A percentile compares a stretch with the other conserved stretches of the same genome.
Conservation (phyloP, 2,797 vertebrate genomes). For the Malacoraja senta region DNA sequence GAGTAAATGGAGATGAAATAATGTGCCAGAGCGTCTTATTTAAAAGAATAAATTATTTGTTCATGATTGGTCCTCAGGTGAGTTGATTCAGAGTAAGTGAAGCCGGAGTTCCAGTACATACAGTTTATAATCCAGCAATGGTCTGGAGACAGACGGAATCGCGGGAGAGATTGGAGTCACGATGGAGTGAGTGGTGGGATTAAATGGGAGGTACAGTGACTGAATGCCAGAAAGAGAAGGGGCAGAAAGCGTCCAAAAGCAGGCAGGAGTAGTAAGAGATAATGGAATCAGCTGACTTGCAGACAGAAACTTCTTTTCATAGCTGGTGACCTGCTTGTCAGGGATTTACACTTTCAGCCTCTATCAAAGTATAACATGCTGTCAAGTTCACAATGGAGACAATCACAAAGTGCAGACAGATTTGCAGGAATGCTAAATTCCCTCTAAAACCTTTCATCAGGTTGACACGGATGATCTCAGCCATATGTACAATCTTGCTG, state of each 20-base stretch:
- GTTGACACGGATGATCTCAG: neutral
- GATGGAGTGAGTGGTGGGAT: neutral
- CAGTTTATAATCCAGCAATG: neutral
- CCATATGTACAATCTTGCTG: neutral
- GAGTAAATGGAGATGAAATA: neutral
- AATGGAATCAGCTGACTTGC: neutral
- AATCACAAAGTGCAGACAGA: neutral
- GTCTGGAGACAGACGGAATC: neutral
- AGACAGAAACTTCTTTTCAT: neutral
- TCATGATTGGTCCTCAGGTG: neutral
- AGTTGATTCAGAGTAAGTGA: neutral
- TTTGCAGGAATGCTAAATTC: neutral
- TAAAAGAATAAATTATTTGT: neutral
- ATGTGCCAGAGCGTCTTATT: neutral
- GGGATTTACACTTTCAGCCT: neutral
- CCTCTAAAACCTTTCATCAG: neutral
- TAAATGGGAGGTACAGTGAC: neutral
- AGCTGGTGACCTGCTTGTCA: neutral
- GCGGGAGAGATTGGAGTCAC: neutral
- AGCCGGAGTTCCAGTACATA: neutral
- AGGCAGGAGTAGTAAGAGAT: neutral
- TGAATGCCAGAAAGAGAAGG: neutral
- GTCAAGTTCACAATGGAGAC: neutral
- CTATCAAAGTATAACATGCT: neutral
- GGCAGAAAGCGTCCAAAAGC: too few species aligned